Percentiles rank a stretch among this genome's conserved stretches.
These are phyloP conservation scores for Peromyscus nudipes DNA, from an alignment of 2,797 vertebrate genomes.

Conservation along the genomic window DNA sequence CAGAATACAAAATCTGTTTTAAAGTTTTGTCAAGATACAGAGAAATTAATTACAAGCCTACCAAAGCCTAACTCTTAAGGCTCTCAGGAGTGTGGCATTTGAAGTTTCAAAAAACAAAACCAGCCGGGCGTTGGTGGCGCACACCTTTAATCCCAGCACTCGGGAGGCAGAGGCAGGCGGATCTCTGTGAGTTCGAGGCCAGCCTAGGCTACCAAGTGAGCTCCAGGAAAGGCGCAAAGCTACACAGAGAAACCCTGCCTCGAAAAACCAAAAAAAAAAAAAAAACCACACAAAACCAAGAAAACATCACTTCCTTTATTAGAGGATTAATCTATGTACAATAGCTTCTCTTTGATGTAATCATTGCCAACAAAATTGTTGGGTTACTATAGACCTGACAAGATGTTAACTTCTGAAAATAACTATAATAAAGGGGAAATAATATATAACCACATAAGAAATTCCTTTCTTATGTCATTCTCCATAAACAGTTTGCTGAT, in stretches of 20 bases:
- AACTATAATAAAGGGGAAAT: not conserved
- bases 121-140: no score
- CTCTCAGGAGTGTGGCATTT: not conserved
- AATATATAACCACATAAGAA: not conserved
- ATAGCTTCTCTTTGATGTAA: not conserved
- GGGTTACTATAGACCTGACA: not conserved
- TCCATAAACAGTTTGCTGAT: not conserved
- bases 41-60: slow-evolving; percentile 16
- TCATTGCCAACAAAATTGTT: not conserved
- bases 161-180: no score
- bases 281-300: no score
- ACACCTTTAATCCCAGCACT: no score
- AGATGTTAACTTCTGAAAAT: not conserved
- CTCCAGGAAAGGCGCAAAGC: no score
- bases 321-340: slow-evolving; percentile 33
- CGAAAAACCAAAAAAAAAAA: no score
- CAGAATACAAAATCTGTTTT: not conserved
- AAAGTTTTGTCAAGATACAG: not conserved
- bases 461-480: not conserved
- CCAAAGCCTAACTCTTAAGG: not conserved
- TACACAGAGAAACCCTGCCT: no score
- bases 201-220: no score
- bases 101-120: not conserved
- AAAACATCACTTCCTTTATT: slow-evolving; percentile 53
- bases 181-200: no score